phyloP scores from a whole-genome alignment of 1,140 invertebrate genomes.

The Drosophila dunni region DNA sequence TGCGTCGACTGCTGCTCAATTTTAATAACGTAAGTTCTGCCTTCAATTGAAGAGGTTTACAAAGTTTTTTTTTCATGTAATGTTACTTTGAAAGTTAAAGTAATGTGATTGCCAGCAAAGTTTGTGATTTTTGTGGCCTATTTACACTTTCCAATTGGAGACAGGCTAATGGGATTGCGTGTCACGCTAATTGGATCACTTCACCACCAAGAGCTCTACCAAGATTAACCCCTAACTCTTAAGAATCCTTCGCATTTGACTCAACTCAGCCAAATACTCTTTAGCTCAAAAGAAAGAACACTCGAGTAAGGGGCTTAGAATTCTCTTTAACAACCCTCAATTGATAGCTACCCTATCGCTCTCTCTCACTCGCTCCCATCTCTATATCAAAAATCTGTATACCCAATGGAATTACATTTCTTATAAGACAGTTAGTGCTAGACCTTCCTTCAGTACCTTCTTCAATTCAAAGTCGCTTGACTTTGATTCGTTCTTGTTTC shows the following conservation, averaged over 20 bases:
- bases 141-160: constrained; percentile 23
- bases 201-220: constrained; percentile 21
- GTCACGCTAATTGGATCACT: constrained; percentile 44
- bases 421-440: constrained; percentile 1
- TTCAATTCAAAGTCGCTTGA: constrained; percentile 64
- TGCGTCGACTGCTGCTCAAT: constrained; percentile 25
- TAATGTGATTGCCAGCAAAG: constrained; percentile 32
- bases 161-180: constrained; percentile 49
- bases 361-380: constrained; percentile 20
- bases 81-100: constrained; percentile 31
- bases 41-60: constrained; percentile 56
- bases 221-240: constrained; percentile 20
- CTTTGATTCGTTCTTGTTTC: constrained; percentile 65
- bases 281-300: constrained; percentile 44
- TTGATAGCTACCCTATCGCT: constrained; percentile 22
- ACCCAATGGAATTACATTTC: constrained; percentile 37
- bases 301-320: constrained; percentile 15
- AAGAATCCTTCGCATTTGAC: constrained; percentile 10
- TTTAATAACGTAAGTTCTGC: constrained; percentile 72
- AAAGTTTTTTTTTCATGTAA: constrained; percentile 63
- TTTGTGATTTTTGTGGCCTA: constrained; percentile 14
- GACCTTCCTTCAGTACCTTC: constrained; percentile 40
- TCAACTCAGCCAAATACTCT: constrained; percentile 52
- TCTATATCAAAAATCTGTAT: constrained; percentile 1
- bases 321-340: constrained; percentile 48